A percentile compares a stretch with the other conserved stretches of the same genome.
These are phyloP conservation scores for Morpho helenor DNA, from an alignment of 2,888 invertebrate genomes.

Conservation along the genomic window DNA sequence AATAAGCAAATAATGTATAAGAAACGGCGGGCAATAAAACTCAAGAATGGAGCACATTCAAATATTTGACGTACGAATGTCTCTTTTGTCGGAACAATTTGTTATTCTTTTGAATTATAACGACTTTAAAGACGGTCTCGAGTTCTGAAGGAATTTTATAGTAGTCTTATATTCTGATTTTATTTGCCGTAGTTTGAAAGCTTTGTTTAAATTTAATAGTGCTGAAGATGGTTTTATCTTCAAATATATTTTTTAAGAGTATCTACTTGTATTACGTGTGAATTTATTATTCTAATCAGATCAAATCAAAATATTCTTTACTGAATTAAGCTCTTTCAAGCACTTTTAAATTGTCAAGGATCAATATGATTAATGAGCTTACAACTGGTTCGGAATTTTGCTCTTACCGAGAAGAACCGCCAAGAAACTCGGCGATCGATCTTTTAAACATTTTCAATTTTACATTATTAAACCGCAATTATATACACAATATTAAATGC, in stretches of 20 bases:
- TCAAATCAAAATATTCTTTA: too few species aligned
- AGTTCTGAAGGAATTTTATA: conserved; percentile 17
- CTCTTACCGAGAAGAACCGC: too few species aligned
- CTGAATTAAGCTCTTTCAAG: too few species aligned
- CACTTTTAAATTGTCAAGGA: too few species aligned
- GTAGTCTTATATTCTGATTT: conserved; percentile 9
- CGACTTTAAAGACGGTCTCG: conserved; percentile 14
- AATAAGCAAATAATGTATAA: conserved; percentile 1
- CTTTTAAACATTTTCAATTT: too few species aligned
- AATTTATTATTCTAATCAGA: too few species aligned
- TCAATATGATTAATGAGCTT: too few species aligned
- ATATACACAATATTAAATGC: too few species aligned
- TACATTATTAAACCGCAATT: too few species aligned
- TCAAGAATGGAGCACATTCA: conserved; percentile 15
- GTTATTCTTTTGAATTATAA: conserved; percentile 26
- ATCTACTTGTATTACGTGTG: too few species aligned
- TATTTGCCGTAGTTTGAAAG: conserved; percentile 5
- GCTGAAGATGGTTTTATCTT: conserved; percentile 9
- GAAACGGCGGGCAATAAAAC: not conserved
- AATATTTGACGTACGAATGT: conserved; percentile 20
- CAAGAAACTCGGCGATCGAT: too few species aligned
- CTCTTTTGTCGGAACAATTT: conserved; percentile 17
- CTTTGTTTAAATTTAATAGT: conserved; percentile 12
- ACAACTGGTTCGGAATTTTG: too few species aligned
- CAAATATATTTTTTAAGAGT: not conserved